These are phyloP conservation scores for Tapera naevia DNA, from an alignment of 2,797 vertebrate species.

Conservation along the genomic window DNA sequence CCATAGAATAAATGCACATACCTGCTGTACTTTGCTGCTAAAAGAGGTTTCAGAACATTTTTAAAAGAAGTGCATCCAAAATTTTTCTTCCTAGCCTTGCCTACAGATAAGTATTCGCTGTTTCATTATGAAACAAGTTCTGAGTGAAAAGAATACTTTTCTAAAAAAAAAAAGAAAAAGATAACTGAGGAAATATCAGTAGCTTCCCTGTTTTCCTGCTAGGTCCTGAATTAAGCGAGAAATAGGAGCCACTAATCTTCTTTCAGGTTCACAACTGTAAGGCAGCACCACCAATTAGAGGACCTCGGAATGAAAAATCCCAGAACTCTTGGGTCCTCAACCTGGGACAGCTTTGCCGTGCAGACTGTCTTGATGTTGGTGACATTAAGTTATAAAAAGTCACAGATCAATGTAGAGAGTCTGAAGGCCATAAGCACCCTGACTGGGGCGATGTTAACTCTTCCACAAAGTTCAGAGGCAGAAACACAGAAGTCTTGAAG, in stretches of 20 bases:
- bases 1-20: not conserved
- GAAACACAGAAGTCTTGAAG: rapidly evolving
- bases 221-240: not conserved
- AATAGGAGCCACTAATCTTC: not conserved
- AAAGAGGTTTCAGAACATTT: not conserved
- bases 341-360: not conserved
- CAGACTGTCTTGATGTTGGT: not conserved
- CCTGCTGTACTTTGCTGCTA: not conserved
- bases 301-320: not conserved
- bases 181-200: not conserved
- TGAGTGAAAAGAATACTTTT: not conserved
- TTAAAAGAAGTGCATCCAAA: not conserved
- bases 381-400: not conserved
- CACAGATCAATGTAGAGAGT: not conserved
- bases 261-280: not conserved
- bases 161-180: not conserved
- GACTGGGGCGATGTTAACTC: too few relatives aligned
- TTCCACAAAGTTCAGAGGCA: not conserved
- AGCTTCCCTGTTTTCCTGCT: not conserved
- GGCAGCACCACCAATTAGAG: not conserved
- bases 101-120: not conserved
- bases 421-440: not conserved
- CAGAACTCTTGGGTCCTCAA: not conserved
- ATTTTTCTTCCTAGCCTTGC: not conserved
- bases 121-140: not conserved